Percentiles rank a stretch among this genome's conserved stretches.
These are phyloP conservation scores for Chiropotes sagulatus DNA, from an alignment of 2,797 vertebrate genomes.

Conservation along the genomic window DNA sequence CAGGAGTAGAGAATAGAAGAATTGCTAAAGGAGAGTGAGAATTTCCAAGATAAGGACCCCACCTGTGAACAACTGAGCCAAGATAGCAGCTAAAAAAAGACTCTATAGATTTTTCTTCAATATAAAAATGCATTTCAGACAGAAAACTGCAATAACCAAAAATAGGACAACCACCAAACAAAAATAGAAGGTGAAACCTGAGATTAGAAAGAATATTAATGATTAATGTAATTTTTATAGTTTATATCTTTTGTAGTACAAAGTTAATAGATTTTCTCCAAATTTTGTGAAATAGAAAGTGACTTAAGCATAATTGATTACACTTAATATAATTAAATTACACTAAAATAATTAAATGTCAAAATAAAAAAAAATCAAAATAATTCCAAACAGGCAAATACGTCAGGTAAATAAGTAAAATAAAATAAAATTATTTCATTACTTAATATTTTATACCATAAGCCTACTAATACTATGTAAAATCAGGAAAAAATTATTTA, in stretches of 20 bases:
- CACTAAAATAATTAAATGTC: neutral
- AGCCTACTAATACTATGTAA: neutral
- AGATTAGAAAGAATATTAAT: neutral
- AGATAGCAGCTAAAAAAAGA: neutral
- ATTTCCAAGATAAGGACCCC: neutral
- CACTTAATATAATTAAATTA: neutral
- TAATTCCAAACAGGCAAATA: neutral
- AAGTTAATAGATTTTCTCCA: neutral
- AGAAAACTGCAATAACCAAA: neutral
- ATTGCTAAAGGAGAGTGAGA: neutral
- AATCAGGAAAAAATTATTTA: neutral
- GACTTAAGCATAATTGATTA: neutral
- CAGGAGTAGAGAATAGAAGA: neutral
- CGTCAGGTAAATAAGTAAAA: neutral
- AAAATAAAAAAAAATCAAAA: conserved; percentile 2
- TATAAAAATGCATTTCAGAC: neutral
- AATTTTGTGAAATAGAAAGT: neutral
- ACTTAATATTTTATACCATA: neutral
- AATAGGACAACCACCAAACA: neutral
- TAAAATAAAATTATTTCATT: neutral
- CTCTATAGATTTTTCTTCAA: neutral
- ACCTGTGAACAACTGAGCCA: neutral
- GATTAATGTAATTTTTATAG: neutral
- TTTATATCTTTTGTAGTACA: neutral
- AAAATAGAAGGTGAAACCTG: neutral